Conservation (phyloP, 2,888 invertebrate species). For the Abscondita cerata region DNA sequence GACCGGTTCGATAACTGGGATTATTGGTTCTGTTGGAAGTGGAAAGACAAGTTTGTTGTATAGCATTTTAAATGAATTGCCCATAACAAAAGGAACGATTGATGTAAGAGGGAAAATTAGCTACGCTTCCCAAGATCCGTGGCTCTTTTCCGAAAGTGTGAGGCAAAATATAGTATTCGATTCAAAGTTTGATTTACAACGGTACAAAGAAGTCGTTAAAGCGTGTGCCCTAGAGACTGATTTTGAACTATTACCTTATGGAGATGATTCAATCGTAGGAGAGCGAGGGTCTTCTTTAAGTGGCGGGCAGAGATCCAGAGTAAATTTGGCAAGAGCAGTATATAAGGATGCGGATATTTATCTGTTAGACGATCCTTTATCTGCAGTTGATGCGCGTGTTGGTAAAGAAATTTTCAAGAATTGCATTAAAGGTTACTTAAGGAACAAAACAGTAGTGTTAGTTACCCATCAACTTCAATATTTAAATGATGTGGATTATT, state of each 20-base stretch:
- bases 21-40: slow-evolving; percentile 72
- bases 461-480: too few relatives aligned
- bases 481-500: too few relatives aligned
- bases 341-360: too few relatives aligned
- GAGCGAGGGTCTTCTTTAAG: slow-evolving; percentile 47
- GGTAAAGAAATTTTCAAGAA: too few relatives aligned
- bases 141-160: slow-evolving; percentile 84
- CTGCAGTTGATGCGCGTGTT: too few relatives aligned
- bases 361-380: too few relatives aligned
- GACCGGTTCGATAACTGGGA: slow-evolving; percentile 64
- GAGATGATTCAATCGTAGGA: slow-evolving; percentile 85
- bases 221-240: slow-evolving; percentile 78
- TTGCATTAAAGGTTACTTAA: too few relatives aligned
- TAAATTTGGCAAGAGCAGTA: too few relatives aligned
- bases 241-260: slow-evolving; percentile 77
- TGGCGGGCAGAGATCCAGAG: too few relatives aligned
- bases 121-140: slow-evolving; percentile 88
- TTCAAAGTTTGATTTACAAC: slow-evolving; percentile 70
- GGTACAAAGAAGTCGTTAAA: slow-evolving; percentile 70
- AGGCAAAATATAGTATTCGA: slow-evolving; percentile 94
- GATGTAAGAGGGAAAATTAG: slow-evolving; percentile 73
- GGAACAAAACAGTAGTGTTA: too few relatives aligned
- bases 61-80: slow-evolving; percentile 66
- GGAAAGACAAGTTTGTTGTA: slow-evolving; percentile 68
- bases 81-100: slow-evolving; percentile 69